phyloP scores from a whole-genome alignment of 2,113 vertebrate species.

The Triplophysa tibetana region DNA sequence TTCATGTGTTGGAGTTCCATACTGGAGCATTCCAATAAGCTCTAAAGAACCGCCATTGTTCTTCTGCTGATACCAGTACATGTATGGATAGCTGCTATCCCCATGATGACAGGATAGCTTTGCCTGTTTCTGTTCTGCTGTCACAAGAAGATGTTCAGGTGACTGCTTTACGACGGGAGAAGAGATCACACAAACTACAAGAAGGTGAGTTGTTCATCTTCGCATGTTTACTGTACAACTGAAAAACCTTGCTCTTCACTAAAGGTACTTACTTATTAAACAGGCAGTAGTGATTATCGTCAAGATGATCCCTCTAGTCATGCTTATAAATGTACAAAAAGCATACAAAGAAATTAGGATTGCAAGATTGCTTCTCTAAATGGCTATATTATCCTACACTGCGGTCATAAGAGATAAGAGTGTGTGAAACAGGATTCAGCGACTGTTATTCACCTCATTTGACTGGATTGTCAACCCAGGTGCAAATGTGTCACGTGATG shows the following conservation, averaged over 20 bases:
- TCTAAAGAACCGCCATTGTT: constrained; percentile 8
- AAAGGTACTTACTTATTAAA: constrained; percentile 24
- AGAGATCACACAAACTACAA: constrained; percentile 19
- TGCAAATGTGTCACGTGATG: constrained; percentile 29
- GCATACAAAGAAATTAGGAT: neutral
- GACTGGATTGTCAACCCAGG: neutral
- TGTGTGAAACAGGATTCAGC: neutral
- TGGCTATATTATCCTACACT: neutral
- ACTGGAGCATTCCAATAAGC: constrained; percentile 42
- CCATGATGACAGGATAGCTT: constrained; percentile 49
- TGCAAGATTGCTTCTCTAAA: neutral
- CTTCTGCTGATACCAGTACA: constrained; percentile 59
- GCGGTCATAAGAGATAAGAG: neutral
- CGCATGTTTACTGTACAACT: neutral
- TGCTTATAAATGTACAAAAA: neutral
- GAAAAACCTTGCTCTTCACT: neutral
- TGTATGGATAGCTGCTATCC: constrained; percentile 37
- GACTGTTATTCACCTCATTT: constrained; percentile 2
- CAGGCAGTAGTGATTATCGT: neutral
- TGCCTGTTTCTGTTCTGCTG: constrained; percentile 6
- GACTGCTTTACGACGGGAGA: constrained; percentile 37
- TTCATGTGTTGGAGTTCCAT: neutral
- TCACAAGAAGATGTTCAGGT: constrained; percentile 17
- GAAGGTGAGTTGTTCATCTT: neutral
- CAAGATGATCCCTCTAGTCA: neutral